Conservation (phyloP, 2,113 vertebrate genomes). For the Ophthalmolycus amberensis region DNA sequence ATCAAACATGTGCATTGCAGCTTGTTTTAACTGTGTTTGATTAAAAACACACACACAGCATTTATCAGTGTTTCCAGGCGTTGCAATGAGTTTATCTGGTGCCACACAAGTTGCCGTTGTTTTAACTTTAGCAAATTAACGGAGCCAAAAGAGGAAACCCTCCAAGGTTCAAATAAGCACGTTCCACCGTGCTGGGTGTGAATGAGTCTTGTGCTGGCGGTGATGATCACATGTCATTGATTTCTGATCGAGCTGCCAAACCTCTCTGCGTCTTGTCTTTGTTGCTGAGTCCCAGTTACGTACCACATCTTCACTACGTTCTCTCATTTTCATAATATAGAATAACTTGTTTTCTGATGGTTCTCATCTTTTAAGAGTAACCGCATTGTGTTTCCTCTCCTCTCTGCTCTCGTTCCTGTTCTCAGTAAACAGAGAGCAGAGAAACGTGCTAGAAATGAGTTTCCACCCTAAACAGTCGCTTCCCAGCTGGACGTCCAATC, state of each 20-base stretch:
- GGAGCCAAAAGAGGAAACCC: not conserved
- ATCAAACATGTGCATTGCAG: not conserved
- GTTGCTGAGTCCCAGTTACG: not conserved
- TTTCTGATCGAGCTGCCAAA: not conserved
- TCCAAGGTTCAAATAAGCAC: not conserved
- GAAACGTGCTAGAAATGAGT: not conserved
- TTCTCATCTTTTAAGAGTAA: not conserved
- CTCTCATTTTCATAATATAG: not conserved
- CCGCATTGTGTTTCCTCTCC: not conserved
- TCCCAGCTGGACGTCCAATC: constrained; percentile 20
- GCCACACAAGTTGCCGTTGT: not conserved
- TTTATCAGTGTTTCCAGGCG: not conserved
- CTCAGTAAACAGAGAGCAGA: not conserved
- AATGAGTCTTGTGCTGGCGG: constrained; percentile 22
- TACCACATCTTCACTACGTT: not conserved
- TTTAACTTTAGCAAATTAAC: constrained; percentile 14
- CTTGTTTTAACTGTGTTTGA: not conserved
- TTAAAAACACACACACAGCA: not conserved
- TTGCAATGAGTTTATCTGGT: not conserved
- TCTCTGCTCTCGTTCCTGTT: not conserved
- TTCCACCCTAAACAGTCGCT: not conserved
- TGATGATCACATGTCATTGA: constrained; percentile 10
- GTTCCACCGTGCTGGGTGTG: not conserved
- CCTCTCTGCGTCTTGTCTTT: not conserved
- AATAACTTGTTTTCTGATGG: not conserved